Base-by-base conservation (phyloP, 2,888 invertebrate genomes). In the Watsonalla binaria region DNA sequence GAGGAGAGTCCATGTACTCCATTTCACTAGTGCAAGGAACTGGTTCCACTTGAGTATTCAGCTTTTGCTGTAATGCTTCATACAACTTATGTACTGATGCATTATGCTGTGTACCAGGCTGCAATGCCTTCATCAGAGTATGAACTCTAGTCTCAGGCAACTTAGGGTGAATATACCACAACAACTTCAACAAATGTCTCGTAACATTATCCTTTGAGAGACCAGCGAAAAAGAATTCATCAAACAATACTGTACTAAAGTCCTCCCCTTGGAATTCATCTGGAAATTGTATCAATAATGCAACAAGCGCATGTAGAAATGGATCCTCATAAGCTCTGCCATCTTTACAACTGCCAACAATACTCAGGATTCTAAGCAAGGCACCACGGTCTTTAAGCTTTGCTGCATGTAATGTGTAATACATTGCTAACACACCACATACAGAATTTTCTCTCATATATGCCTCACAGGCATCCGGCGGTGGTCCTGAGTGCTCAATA, bases 251-350 rank as follows among this genome's bases (percentile, higher is more conserved):
- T 4, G 97, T 97, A 83, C 98, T 98, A 78, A 98, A 98, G 67
- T 98, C 98, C 85, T 98, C 97, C 0, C 96, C 95, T 63, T 96
- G 92, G 76, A 99, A 98, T 82, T 98, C 98, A 63, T 99, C 98
- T 5, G 95, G 94, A 92, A 98, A 94, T 57, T 96, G 95, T 64
- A 98, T 95, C 6, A 99, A 90, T 48, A 96, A 84, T 0, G 96
- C 95, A 71, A 96, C 96, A 69, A 99, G 89, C 11, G 97, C 96
- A 91, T 99, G 98, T 54, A 99, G 86, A 81, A 98, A 98, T 6
- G 98, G 98, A 90, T 99, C 98, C 79, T 98, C 98, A 80, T 97
- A 98, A 0, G 98, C 96, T 59, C 97, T 92, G 68, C 98, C 97
- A 71, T 96, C 96, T 82, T 97, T 97, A 78, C 97, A 98, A 74